Conservation (phyloP, 1,140 invertebrate species). For the Plectrocnemia conspersa region DNA sequence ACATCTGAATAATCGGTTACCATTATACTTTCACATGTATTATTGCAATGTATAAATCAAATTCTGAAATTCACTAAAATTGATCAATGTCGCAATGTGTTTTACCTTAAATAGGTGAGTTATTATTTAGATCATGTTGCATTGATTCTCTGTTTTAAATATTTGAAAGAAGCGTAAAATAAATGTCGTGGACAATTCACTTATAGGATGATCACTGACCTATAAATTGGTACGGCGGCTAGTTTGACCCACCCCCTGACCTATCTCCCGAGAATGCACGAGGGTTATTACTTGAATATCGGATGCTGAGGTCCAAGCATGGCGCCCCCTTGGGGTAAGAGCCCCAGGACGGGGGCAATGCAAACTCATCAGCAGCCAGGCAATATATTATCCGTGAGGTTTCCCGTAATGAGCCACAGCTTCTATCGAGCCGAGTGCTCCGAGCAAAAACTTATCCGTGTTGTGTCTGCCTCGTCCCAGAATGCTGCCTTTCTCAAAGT, state of each 20-base stretch:
- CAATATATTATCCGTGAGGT: conserved; percentile 37
- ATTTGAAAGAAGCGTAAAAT: no score
- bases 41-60: no score
- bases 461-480: conserved; percentile 29
- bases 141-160: no score
- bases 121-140: no score
- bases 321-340: not conserved
- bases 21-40: no score
- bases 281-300: no score
- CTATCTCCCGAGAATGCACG: not conserved
- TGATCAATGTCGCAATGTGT: no score
- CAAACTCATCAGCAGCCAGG: conserved; percentile 36
- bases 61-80: no score
- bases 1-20: no score
- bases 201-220: no score
- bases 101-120: no score
- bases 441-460: conserved; percentile 31
- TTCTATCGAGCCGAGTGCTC: conserved; percentile 23
- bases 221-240: not conserved
- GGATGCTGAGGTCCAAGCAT: not conserved
- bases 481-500: conserved; percentile 7
- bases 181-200: no score
- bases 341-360: conserved; percentile 20
- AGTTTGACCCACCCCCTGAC: conserved; percentile 8
- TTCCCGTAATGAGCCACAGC: conserved; percentile 36